Conservation (phyloP, 2,797 vertebrate species). For the Phalanger gymnotis region DNA sequence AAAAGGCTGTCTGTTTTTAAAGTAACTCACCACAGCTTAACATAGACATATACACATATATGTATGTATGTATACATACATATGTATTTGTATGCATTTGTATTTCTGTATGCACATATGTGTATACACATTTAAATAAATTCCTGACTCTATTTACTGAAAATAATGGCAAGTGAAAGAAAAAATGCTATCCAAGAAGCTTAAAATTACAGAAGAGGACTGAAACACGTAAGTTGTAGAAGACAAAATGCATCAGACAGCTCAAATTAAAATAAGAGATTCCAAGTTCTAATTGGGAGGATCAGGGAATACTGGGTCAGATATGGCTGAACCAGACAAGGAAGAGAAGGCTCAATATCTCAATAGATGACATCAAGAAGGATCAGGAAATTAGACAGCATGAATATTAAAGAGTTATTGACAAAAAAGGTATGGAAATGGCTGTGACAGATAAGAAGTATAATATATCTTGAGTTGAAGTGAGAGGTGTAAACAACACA, state of each 20-base stretch:
- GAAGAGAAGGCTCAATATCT: background rate
- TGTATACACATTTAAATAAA: background rate
- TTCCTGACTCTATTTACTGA: conserved; percentile 18
- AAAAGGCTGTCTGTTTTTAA: conserved; percentile 36
- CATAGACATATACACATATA: background rate
- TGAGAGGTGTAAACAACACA: background rate
- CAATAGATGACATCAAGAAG: background rate
- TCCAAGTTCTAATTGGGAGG: background rate
- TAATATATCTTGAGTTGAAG: background rate
- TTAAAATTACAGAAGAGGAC: background rate
- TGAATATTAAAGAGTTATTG: too few species aligned
- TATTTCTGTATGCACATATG: too few species aligned
- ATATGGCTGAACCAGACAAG: background rate
- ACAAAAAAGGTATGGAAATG: background rate
- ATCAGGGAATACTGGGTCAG: background rate
- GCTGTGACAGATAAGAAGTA: background rate
- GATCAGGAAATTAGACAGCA: too few species aligned
- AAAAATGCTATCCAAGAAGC: background rate
- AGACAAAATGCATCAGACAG: background rate
- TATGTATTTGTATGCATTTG: background rate
- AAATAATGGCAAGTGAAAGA: background rate
- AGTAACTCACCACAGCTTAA: conserved; percentile 40
- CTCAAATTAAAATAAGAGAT: background rate
- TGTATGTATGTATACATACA: background rate
- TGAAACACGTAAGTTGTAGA: background rate